A percentile compares a stretch with the other conserved stretches of the same genome.
phyloP scores from a whole-genome alignment of 1,140 invertebrate species.

The Palaemon carinicauda region DNA sequence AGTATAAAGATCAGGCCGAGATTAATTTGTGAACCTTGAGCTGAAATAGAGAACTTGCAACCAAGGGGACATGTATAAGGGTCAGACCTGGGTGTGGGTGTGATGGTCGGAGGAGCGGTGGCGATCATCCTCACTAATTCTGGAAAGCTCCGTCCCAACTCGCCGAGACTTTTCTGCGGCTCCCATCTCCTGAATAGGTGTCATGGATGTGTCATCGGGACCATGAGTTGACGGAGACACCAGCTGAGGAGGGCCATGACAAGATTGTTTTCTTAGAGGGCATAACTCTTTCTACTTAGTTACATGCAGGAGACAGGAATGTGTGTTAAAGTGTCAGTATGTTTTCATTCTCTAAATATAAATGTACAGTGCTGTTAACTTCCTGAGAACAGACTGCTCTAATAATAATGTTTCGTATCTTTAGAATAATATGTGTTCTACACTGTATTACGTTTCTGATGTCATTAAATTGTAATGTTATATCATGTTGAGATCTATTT shows the following conservation, averaged over 20 bases:
- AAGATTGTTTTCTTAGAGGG: background rate
- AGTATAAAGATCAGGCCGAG: background rate
- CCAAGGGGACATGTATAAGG: background rate
- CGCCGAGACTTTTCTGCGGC: conserved; percentile 36
- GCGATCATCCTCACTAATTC: conserved; percentile 71
- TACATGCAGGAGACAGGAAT: background rate
- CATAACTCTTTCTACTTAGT: background rate
- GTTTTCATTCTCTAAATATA: no score
- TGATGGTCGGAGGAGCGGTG: conserved; percentile 60
- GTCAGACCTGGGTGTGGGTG: conserved; percentile 55
- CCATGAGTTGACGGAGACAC: conserved; percentile 43
- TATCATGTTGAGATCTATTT: no score
- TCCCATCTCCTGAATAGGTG: conserved; percentile 6
- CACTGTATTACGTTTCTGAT: no score
- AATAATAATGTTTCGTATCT: no score
- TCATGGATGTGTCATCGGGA: conserved; percentile 39
- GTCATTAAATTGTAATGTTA: no score
- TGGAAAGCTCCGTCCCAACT: conserved; percentile 65
- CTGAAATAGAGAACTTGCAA: background rate
- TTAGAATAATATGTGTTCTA: no score
- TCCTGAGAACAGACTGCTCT: no score
- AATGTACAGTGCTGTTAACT: no score
- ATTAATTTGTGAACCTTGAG: background rate
- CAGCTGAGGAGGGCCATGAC: conserved; percentile 12
- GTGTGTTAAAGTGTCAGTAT: no score